Evolutionary conservation across 2,797 vertebrate genomes (phyloP).

Genomic region (Nannoperca australis): DNA sequence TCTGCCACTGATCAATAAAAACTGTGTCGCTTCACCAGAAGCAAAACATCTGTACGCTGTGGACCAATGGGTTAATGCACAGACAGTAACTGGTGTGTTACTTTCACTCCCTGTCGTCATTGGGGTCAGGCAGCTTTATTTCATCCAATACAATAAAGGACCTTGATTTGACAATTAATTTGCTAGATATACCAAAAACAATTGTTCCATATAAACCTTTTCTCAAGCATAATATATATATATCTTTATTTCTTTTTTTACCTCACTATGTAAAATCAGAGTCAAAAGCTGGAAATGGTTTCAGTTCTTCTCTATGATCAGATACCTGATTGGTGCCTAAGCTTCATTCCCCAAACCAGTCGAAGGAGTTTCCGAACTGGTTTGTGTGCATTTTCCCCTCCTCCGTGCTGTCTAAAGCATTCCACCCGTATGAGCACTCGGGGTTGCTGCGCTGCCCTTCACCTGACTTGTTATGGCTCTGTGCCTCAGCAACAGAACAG

Average conservation of each 20-base stretch:
- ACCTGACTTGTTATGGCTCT: constrained; percentile 10
- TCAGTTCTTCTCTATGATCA: not conserved
- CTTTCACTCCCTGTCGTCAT: not conserved
- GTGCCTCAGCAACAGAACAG: constrained; percentile 22
- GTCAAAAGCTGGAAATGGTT: not conserved
- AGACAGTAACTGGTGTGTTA: not conserved
- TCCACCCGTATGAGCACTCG: constrained; percentile 18
- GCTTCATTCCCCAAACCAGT: constrained; percentile 54
- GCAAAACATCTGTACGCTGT: not conserved
- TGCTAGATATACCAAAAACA: not conserved
- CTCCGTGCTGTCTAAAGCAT: constrained; percentile 9
- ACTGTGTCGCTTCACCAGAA: constrained; percentile 24
- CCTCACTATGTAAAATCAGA: too few relatives aligned
- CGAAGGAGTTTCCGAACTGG: constrained; percentile 51
- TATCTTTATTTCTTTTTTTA: too few relatives aligned
- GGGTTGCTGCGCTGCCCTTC: constrained; percentile 29
- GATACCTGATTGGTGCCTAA: not conserved
- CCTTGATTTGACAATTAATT: not conserved
- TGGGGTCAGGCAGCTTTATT: not conserved
- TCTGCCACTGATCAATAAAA: constrained; percentile 51
- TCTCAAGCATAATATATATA: too few relatives aligned
- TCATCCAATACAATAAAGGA: not conserved
- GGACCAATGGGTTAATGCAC: not conserved
- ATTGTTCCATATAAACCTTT: not conserved
- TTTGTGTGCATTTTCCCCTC: constrained; percentile 49